A percentile compares a stretch with the other conserved stretches of the same genome.
phyloP scores from a whole-genome alignment of 2,797 vertebrate genomes.

The Otolemur crassicaudatus region DNA sequence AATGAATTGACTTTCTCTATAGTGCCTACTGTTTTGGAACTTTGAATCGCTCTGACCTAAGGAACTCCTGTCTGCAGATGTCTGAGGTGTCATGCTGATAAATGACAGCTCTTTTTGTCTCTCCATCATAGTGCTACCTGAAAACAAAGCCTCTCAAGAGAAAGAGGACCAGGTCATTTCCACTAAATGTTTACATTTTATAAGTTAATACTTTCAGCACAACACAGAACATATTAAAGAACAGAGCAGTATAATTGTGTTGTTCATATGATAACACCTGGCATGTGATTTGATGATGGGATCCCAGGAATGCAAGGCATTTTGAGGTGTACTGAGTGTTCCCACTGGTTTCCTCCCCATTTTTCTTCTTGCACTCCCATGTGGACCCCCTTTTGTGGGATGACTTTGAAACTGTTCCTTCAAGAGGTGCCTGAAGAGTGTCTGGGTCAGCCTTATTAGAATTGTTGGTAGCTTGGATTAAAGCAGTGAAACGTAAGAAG shows the following conservation, averaged over 20 bases:
- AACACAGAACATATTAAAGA: background rate
- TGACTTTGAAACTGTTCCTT: background rate
- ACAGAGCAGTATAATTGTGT: background rate
- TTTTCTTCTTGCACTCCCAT: background rate
- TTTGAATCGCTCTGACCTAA: background rate
- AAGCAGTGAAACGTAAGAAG: constrained; percentile 64
- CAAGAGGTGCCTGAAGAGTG: background rate
- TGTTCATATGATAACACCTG: background rate
- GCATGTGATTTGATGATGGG: background rate
- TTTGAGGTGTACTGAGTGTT: background rate
- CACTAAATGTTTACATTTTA: background rate
- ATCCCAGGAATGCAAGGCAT: background rate
- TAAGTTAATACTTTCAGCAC: background rate
- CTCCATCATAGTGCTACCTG: background rate
- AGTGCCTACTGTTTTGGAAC: background rate
- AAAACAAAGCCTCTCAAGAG: constrained; percentile 24
- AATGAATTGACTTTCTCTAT: background rate
- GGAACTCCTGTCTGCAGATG: constrained; percentile 10
- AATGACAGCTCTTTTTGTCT: background rate
- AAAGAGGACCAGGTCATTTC: background rate
- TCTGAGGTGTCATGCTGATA: background rate
- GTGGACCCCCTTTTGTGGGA: background rate
- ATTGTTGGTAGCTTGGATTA: constrained; percentile 43
- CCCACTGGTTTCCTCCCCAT: background rate
- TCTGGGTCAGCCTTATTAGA: background rate